phyloP scores from a whole-genome alignment of 2,888 invertebrate genomes.

The Amphiduros pacificus region DNA sequence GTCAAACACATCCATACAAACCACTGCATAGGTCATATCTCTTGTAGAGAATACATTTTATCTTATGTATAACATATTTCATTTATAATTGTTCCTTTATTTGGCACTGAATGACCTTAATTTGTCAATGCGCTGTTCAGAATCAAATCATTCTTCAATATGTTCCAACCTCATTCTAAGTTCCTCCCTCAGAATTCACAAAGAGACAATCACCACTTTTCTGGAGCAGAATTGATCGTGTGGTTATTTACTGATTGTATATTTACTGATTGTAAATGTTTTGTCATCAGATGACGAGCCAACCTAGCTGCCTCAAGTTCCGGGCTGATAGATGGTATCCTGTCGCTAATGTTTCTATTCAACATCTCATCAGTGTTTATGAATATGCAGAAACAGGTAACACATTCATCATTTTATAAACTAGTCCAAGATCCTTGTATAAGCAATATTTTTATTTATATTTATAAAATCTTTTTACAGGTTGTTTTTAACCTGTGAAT shows the following conservation, averaged over 20 bases:
- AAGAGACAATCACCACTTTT: too few species aligned
- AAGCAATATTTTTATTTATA: background rate
- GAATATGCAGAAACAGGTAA: slow-evolving; percentile 95
- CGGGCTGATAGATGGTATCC: slow-evolving; percentile 93
- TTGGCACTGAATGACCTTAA: too few species aligned
- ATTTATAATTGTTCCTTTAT: background rate
- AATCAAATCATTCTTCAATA: background rate
- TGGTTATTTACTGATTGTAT: background rate
- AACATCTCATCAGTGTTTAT: slow-evolving; percentile 84
- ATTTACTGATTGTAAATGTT: background rate
- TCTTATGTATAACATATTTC: background rate
- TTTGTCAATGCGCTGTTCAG: too few species aligned
- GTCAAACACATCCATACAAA: background rate
- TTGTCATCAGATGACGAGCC: slow-evolving; percentile 72
- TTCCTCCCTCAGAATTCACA: too few species aligned
- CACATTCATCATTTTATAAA: background rate
- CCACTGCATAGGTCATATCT: background rate
- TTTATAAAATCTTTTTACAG: background rate
- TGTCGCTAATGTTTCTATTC: slow-evolving; percentile 93
- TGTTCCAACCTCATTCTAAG: too few species aligned
- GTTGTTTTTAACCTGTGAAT: background rate
- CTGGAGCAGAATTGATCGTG: background rate
- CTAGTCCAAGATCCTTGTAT: background rate
- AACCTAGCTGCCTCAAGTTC: slow-evolving; percentile 83
- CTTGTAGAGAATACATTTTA: background rate